Percentiles rank a stretch among this genome's conserved stretches.
phyloP scores from a whole-genome alignment of 2,797 vertebrate genomes.

The Chromobotia macracanthus region DNA sequence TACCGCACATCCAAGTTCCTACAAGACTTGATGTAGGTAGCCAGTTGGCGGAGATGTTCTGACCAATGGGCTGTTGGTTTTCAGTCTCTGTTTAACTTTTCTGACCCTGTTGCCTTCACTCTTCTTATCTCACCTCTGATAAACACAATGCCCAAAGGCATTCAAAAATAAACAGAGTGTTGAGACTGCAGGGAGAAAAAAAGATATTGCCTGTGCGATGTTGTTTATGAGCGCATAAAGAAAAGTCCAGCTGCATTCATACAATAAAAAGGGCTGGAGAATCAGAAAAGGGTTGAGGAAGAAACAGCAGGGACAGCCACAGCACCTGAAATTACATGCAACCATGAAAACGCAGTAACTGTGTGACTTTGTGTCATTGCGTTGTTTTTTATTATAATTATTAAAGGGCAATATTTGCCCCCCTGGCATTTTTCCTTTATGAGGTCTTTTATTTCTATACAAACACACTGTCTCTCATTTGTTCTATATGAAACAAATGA shows the following conservation, averaged over 20 bases:
- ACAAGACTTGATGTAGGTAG: slow-evolving; percentile 71
- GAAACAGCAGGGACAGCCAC: not conserved
- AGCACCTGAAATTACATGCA: not conserved
- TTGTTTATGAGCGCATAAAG: not conserved
- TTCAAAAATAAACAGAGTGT: slow-evolving; percentile 22
- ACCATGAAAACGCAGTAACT: not conserved
- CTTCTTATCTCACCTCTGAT: slow-evolving; percentile 27
- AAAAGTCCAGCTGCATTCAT: not conserved
- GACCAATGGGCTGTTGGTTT: slow-evolving; percentile 61
- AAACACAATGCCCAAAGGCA: slow-evolving; percentile 6
- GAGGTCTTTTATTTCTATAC: not conserved
- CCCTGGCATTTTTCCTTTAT: too few species aligned
- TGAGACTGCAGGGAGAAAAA: slow-evolving; percentile 6
- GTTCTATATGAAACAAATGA: not conserved
- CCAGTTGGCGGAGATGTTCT: slow-evolving; percentile 78
- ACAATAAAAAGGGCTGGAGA: not conserved
- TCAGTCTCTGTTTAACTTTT: slow-evolving; percentile 17
- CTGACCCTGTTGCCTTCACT: slow-evolving; percentile 8
- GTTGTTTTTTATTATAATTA: not conserved
- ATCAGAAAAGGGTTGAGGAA: not conserved
- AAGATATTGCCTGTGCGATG: not conserved
- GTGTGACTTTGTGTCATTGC: not conserved
- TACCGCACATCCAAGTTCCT: slow-evolving; percentile 65
- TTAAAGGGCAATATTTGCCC: not conserved
- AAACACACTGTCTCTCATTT: not conserved